A percentile compares a stretch with the other conserved stretches of the same genome.
Conservation (phyloP, 2,888 invertebrate species). For the Hydraecia micacea region DNA sequence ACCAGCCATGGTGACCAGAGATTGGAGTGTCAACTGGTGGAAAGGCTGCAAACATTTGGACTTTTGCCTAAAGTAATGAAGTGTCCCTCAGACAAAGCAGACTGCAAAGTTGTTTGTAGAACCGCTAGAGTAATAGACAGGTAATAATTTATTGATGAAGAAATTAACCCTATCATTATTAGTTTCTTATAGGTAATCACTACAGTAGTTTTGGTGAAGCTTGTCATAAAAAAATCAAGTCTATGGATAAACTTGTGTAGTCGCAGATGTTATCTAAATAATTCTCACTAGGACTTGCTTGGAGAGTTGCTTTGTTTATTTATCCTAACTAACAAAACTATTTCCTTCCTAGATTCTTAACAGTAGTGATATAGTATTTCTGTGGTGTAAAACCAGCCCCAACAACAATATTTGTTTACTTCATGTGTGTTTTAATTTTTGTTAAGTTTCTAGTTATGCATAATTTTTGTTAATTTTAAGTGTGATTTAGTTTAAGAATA, state of each 20-base stretch:
- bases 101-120: slow-evolving; percentile 79
- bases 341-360: neutral
- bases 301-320: neutral
- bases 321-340: neutral
- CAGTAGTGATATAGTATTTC: neutral
- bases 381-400: neutral
- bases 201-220: neutral
- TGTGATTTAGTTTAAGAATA: neutral
- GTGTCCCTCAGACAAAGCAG: slow-evolving; percentile 76
- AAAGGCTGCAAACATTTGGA: slow-evolving; percentile 79
- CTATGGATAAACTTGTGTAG: neutral
- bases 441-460: too few relatives aligned
- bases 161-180: neutral
- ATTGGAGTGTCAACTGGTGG: slow-evolving; percentile 79
- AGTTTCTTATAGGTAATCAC: neutral
- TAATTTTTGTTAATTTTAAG: neutral
- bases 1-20: slow-evolving; percentile 71
- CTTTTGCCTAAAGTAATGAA: slow-evolving; percentile 75
- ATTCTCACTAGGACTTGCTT: neutral
- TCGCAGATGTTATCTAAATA: neutral
- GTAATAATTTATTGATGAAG: slow-evolving; percentile 64
- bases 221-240: neutral
- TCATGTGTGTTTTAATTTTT: neutral
- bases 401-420: neutral
- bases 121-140: slow-evolving; percentile 84